Evolutionary conservation across 2,113 vertebrate genomes (phyloP), one percentile per base, ranked within the genome.

Genomic region (Pterocles orientalis): DNA sequence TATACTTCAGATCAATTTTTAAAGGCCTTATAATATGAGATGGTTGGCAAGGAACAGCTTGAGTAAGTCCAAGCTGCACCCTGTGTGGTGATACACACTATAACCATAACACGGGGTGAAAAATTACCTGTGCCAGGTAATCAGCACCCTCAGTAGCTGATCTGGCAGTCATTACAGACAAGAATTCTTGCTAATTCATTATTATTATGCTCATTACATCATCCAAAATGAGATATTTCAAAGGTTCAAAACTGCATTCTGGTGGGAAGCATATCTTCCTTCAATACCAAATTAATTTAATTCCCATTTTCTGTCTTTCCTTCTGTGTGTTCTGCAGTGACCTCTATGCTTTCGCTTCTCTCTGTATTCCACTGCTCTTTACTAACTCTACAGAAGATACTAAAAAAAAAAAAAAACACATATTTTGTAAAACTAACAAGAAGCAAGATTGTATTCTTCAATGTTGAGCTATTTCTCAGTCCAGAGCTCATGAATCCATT

Each of bases 401-500:
- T 36, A 18, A 47, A 9, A 34, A 58, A 70, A 41, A 62, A 50
- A 36, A 31, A 24, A n/a, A 43, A 34, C 33, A 31, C 41, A 20
- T 9, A 69, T 12, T 69, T 71, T 1, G 34, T 57, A 72, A 90
- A 95, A 87, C 70, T 88, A 92, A 85, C 51, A 87, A 48, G 83
- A 60, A 94, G 73, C 66, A 94, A 79, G 66, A 70, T 25, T 72
- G 41, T 51, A 50, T 85, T 84, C 70, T 65, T 68, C 81, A 75
- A 10, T 3, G 10, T 21, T 56, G 53, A 95, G 75, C 0, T 4
- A 79, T 54, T 96, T 90, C 84, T 86, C 54, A 77, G 94, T 61
- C 81, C 84, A 82, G 53, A 91, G 82, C 84, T 68, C 54, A 72
- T 51, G 57, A 94, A 95, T 87, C 70, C 78, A 80, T 73, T 94